These are phyloP conservation scores for Zophobas morio DNA, from an alignment of 1,140 invertebrate species.

Conservation along the genomic window DNA sequence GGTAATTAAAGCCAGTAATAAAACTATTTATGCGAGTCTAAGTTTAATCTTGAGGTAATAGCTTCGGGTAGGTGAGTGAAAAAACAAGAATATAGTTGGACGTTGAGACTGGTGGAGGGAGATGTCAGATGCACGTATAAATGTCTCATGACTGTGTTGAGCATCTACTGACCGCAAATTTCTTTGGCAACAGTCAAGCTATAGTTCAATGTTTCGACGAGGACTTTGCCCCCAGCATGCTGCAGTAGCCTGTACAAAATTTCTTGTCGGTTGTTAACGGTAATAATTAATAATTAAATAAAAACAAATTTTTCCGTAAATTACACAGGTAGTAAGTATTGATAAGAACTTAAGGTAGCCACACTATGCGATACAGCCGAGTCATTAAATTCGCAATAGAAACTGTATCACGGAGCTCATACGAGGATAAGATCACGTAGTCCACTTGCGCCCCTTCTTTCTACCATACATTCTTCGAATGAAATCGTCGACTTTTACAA, in stretches of 20 bases:
- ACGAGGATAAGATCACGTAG: constrained; percentile 47
- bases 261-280: not conserved
- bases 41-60: no score
- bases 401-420: constrained; percentile 34
- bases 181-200: not conserved
- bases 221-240: constrained; percentile 14
- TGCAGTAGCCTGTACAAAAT: not conserved
- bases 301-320: not conserved
- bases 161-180: not conserved
- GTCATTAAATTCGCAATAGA: constrained; percentile 48
- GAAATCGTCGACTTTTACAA: constrained; percentile 39
- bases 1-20: no score
- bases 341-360: constrained; percentile 7
- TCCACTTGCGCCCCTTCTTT: constrained; percentile 45
- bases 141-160: no score
- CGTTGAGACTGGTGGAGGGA: no score
- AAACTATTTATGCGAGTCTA: no score
- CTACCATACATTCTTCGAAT: constrained; percentile 34
- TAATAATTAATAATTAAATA: constrained; percentile 4
- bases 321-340: constrained; percentile 8
- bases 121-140: no score
- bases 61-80: no score
- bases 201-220: constrained; percentile 3
- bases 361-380: constrained; percentile 32
- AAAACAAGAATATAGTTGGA: no score